Conservation (phyloP, 2,797 vertebrate genomes). For the Bradypodion ventrale region DNA sequence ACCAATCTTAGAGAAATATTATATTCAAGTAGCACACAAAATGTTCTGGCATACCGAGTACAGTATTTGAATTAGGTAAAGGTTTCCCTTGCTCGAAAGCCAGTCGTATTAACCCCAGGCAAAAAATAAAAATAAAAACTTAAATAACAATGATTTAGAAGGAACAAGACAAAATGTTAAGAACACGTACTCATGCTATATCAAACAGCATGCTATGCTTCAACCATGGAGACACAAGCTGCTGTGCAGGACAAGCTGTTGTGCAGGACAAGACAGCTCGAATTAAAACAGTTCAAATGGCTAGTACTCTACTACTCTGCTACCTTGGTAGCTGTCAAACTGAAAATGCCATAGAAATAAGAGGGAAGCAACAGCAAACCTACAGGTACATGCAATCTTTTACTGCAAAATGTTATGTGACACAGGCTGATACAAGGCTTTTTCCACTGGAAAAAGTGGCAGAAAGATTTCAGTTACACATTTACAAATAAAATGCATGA, state of each 20-base stretch:
- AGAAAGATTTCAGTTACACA: not conserved
- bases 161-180: not conserved
- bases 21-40: not conserved
- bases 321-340: not conserved
- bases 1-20: not conserved
- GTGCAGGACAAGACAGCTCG: not conserved
- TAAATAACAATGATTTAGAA: not conserved
- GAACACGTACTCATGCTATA: not conserved
- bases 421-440: not conserved
- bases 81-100: no score
- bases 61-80: not conserved
- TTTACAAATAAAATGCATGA: not conserved
- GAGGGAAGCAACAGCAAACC: not conserved
- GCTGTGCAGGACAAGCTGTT: no score
- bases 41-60: not conserved
- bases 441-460: not conserved
- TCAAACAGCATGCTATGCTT: not conserved
- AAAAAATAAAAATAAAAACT: not conserved
- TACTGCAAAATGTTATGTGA: not conserved
- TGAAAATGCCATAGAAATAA: not conserved
- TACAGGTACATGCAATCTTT: no score
- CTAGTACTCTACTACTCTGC: not conserved
- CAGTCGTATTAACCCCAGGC: constrained; percentile 3
- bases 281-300: not conserved
- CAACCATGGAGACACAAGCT: not conserved